Conservation (phyloP, 2,797 vertebrate genomes). For the Psittacula derbiana region DNA sequence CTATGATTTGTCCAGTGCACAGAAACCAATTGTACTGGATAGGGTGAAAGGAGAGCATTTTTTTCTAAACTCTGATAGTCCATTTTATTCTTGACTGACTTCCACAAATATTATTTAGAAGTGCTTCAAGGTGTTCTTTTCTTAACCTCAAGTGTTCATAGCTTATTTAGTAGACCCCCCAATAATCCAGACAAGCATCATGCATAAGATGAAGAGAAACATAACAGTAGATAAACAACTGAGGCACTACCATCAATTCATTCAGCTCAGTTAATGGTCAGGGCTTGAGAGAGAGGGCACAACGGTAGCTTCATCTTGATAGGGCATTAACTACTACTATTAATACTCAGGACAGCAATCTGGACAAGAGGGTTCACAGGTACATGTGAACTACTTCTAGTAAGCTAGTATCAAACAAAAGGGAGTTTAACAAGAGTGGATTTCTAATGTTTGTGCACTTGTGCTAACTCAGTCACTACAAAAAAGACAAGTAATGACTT, state of each 20-base stretch:
- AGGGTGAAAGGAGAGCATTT: not conserved
- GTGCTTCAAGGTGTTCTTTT: not conserved
- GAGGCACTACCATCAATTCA: not conserved
- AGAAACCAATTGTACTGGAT: not conserved
- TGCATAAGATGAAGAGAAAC: not conserved
- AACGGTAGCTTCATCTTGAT: not conserved
- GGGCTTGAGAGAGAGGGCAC: fast-evolving
- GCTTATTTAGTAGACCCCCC: not conserved
- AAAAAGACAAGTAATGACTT: not conserved
- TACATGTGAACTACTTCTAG: not conserved
- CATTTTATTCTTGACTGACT: not conserved
- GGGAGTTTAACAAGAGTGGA: not conserved
- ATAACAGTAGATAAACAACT: not conserved
- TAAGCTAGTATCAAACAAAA: not conserved
- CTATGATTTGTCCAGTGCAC: not conserved
- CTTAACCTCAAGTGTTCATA: not conserved
- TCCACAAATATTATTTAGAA: not conserved
- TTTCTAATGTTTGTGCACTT: not conserved
- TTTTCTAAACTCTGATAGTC: not conserved
- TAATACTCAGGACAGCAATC: not conserved
- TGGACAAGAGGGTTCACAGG: not conserved
- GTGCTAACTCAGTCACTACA: not conserved
- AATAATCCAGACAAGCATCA: not conserved
- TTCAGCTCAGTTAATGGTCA: not conserved
- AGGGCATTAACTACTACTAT: not conserved